Conservation (phyloP, 2,113 vertebrate genomes). For the Herpailurus yagouaroundi region DNA sequence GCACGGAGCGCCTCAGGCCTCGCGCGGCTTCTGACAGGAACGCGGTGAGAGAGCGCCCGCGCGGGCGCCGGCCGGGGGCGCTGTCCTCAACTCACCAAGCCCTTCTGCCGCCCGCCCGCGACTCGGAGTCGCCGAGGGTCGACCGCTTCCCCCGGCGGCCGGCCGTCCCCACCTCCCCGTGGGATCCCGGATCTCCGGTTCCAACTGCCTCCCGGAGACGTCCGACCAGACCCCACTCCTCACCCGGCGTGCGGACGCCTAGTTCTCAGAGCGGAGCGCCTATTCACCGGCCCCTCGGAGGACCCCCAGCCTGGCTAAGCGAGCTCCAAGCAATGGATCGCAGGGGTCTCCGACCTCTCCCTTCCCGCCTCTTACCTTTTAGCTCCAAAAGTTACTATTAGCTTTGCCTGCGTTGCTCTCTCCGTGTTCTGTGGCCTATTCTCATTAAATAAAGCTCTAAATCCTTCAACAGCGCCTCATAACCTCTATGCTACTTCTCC, state of each 20-base stretch:
- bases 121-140: accelerated
- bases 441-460: background rate
- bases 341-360: background rate
- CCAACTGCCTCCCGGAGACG: background rate
- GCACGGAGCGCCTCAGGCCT: background rate
- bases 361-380: accelerated
- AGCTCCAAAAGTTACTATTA: background rate
- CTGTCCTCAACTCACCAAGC: accelerated
- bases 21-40: background rate
- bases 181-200: accelerated
- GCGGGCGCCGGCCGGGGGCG: accelerated
- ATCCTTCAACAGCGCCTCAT: background rate
- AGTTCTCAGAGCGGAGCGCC: background rate
- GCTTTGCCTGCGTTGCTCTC: background rate
- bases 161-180: background rate
- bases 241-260: background rate
- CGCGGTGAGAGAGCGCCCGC: accelerated
- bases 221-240: background rate
- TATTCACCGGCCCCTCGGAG: background rate
- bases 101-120: accelerated
- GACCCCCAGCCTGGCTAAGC: background rate
- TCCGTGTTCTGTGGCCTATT: background rate
- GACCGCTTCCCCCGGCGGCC: accelerated
- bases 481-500: background rate
- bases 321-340: slow-evolving; percentile 48